Evolutionary conservation across 1,140 invertebrate species (phyloP).

Genomic region (Listronotus oregonensis): DNA sequence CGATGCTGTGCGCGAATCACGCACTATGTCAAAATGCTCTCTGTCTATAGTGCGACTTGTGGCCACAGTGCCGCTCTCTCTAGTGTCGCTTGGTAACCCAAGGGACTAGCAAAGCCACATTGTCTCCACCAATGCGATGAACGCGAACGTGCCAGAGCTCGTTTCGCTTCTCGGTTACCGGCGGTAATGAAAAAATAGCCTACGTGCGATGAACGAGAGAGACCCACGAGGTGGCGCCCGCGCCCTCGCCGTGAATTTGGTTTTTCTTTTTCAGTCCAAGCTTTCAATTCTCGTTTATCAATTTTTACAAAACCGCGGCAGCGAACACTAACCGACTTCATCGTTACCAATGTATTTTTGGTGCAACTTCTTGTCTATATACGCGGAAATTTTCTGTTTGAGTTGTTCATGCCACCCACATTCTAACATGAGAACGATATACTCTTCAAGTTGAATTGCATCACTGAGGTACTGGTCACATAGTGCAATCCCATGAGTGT

Average conservation of each 20-base stretch:
- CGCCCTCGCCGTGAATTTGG: too few relatives aligned
- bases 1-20: not conserved
- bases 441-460: slow-evolving; percentile 1
- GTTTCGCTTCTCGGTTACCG: not conserved
- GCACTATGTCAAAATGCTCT: not conserved
- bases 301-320: not conserved
- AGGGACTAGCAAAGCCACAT: not conserved
- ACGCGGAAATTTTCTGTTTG: too few relatives aligned
- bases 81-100: slow-evolving; percentile 1
- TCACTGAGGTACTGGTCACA: slow-evolving; percentile 1
- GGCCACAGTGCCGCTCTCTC: not conserved
- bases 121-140: not conserved
- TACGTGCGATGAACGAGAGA: too few relatives aligned
- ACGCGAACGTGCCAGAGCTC: not conserved
- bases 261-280: not conserved
- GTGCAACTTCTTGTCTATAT: too few relatives aligned
- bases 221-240: too few relatives aligned
- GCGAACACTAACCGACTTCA: too few relatives aligned
- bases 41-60: not conserved
- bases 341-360: too few relatives aligned
- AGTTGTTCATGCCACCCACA: not conserved
- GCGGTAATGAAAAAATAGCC: not conserved
- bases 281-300: not conserved
- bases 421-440: slow-evolving; percentile 1
- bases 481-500: slow-evolving; percentile 1